Percentiles rank a stretch among this genome's conserved stretches.
Evolutionary conservation across 2,113 vertebrate genomes (phyloP).

Genomic region (Vulpes ferrilata): DNA sequence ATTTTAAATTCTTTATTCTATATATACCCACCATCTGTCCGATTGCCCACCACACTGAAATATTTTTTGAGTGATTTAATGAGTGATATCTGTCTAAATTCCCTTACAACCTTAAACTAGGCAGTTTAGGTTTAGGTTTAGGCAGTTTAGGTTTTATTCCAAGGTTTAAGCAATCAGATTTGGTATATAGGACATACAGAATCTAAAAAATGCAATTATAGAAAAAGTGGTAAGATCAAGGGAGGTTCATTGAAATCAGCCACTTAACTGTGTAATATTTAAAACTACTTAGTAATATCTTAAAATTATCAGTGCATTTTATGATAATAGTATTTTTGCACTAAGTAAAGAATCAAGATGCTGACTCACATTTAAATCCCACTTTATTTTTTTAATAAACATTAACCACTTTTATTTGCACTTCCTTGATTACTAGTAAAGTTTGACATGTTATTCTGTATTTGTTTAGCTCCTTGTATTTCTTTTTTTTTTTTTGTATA

Average conservation of each 20-base stretch:
- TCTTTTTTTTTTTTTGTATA: too few species aligned
- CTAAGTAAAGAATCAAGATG: neutral
- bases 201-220: neutral
- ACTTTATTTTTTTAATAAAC: neutral
- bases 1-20: neutral
- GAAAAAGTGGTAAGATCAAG: neutral
- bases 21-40: neutral
- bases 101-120: neutral
- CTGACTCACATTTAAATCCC: neutral
- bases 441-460: too few species aligned
- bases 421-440: too few species aligned
- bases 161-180: neutral
- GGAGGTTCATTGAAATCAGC: neutral
- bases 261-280: neutral
- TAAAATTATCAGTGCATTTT: neutral
- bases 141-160: neutral
- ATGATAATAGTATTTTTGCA: neutral
- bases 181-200: neutral
- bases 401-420: too few species aligned
- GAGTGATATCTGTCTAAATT: neutral
- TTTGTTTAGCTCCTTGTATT: too few species aligned
- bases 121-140: neutral
- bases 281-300: neutral
- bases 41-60: neutral
- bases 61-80: neutral